These are phyloP conservation scores for Ptychodera flava DNA, from an alignment of 35 echinoderm and acorn worm genomes.

Conservation along the genomic window DNA sequence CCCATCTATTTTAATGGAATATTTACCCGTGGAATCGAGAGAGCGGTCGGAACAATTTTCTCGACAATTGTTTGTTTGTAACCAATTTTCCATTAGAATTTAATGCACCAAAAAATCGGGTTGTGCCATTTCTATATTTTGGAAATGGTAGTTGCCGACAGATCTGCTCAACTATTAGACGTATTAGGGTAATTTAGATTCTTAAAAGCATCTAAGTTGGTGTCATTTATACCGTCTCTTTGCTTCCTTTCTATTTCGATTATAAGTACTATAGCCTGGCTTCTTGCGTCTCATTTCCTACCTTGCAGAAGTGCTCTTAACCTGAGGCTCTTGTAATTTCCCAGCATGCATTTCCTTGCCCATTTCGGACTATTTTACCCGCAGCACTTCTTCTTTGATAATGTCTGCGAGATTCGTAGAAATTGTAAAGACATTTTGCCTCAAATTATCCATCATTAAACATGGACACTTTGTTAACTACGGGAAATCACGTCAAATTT, in stretches of 20 bases:
- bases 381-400: background rate
- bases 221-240: background rate
- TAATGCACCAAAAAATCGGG: background rate
- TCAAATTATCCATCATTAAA: background rate
- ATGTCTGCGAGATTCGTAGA: background rate
- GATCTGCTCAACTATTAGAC: background rate
- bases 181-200: background rate
- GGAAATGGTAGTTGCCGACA: background rate
- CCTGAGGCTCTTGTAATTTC: background rate
- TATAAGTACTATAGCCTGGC: background rate
- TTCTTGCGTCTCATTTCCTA: background rate
- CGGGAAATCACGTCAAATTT: background rate
- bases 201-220: background rate
- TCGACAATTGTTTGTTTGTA: background rate
- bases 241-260: background rate
- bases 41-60: background rate
- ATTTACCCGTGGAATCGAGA: too few relatives aligned
- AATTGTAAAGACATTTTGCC: background rate
- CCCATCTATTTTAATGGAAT: too few relatives aligned
- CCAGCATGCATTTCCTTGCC: background rate
- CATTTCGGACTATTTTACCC: background rate
- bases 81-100: background rate
- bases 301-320: background rate
- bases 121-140: background rate
- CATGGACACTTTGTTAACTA: background rate